A percentile compares a stretch with the other conserved stretches of the same genome.
These are phyloP conservation scores for Atherix ibis DNA, from an alignment of 2,888 invertebrate species.

Conservation along the genomic window DNA sequence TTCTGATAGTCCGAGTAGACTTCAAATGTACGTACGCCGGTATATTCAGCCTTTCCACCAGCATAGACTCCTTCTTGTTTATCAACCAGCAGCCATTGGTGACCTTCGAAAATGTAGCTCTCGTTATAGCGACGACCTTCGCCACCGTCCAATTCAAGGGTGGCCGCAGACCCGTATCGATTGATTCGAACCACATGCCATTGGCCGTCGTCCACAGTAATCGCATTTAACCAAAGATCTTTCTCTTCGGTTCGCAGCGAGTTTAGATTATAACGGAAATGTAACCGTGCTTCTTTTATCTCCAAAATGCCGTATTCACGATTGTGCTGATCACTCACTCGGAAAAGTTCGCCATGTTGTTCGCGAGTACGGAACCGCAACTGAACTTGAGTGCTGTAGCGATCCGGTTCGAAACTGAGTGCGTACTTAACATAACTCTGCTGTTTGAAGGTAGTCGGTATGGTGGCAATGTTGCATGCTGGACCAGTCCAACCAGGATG, in stretches of 20 bases:
- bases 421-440: conserved; percentile 96
- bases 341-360: conserved; percentile 82
- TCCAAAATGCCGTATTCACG: conserved; percentile 84
- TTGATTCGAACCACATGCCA: conserved; percentile 92
- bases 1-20: conserved; percentile 91
- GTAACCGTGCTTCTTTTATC: conserved; percentile 77
- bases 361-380: conserved; percentile 86
- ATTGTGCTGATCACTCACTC: conserved; percentile 87
- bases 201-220: conserved; percentile 86
- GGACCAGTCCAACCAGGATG: conserved; percentile 91
- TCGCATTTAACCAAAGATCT: conserved; percentile 77
- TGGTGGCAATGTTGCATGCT: conserved; percentile 68
- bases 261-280: conserved; percentile 86
- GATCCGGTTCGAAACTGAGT: conserved; percentile 81
- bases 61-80: conserved; percentile 92
- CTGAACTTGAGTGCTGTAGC: conserved; percentile 85
- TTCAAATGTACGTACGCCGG: conserved; percentile 83
- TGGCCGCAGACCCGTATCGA: conserved; percentile 83
- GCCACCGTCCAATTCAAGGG: conserved; percentile 84
- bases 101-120: conserved; percentile 76
- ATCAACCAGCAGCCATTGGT: conserved; percentile 82
- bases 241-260: conserved; percentile 78
- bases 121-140: conserved; percentile 89
- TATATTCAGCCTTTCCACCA: conserved; percentile 90
- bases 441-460: conserved; percentile 80